These are phyloP conservation scores for Neolamprologus sp. DNA, from an alignment of 2,113 vertebrate species.

Conservation along the genomic window DNA sequence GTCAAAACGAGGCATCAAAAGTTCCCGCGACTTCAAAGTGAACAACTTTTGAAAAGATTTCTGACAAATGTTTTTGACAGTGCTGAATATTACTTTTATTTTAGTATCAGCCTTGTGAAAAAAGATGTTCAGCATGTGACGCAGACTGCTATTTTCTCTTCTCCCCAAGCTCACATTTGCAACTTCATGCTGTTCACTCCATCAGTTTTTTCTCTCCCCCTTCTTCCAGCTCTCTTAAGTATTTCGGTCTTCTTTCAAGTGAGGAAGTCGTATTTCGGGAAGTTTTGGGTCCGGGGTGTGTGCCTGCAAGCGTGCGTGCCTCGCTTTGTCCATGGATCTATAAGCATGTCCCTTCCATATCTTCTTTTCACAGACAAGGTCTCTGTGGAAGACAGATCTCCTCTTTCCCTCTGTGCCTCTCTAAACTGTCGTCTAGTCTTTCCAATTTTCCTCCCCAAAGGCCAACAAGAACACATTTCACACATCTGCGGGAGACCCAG, in stretches of 20 bases:
- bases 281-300: background rate
- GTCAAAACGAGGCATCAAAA: background rate
- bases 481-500: slow-evolving; percentile 31
- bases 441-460: slow-evolving; percentile 59
- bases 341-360: slow-evolving; percentile 57
- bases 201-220: background rate
- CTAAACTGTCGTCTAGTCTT: slow-evolving; percentile 48
- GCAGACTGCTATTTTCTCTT: slow-evolving; percentile 28
- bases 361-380: slow-evolving; percentile 60
- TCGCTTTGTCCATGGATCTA: slow-evolving; percentile 42
- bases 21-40: background rate
- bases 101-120: background rate
- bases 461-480: slow-evolving; percentile 52
- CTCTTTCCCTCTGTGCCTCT: slow-evolving; percentile 44
- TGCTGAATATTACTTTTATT: slow-evolving; percentile 1
- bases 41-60: background rate
- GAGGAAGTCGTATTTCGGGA: slow-evolving; percentile 31
- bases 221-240: slow-evolving; percentile 6
- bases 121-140: slow-evolving; percentile 25
- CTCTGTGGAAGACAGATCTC: slow-evolving; percentile 61
- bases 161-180: slow-evolving; percentile 33
- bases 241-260: slow-evolving; percentile 24
- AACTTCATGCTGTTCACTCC: slow-evolving; percentile 29
- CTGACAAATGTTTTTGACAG: background rate
- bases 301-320: background rate